A percentile compares a stretch with the other conserved stretches of the same genome.
These are phyloP conservation scores for Brachyopa scutellaris DNA, from an alignment of 2,888 invertebrate species.

Conservation along the genomic window DNA sequence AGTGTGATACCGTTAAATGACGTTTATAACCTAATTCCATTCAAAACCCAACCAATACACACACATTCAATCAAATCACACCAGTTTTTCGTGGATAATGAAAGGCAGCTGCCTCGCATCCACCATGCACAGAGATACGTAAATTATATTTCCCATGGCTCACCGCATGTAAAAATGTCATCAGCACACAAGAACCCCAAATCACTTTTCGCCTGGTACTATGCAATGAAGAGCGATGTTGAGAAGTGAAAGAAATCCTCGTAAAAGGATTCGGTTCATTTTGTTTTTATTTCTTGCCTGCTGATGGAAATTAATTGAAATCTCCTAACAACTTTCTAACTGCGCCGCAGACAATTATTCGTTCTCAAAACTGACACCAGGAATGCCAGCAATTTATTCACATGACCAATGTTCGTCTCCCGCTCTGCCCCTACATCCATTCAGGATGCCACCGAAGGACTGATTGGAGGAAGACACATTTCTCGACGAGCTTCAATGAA, in stretches of 20 bases:
- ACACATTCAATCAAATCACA: conserved; percentile 26
- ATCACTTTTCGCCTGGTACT: neutral
- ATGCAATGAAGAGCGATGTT: neutral
- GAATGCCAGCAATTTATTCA: conserved; percentile 39
- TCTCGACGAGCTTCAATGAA: conserved; percentile 50
- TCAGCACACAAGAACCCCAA: conserved; percentile 12
- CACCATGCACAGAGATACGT: neutral
- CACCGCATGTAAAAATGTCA: conserved; percentile 14
- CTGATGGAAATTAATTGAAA: conserved; percentile 49
- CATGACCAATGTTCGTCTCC: conserved; percentile 3
- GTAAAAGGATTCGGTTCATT: neutral
- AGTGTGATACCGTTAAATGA: conserved; percentile 36
- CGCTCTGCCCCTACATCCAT: neutral
- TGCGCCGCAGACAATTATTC: conserved; percentile 59
- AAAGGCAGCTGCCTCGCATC: neutral
- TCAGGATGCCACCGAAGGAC: conserved; percentile 36
- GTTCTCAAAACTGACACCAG: conserved; percentile 48
- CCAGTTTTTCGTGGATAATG: neutral
- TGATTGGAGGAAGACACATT: conserved; percentile 56
- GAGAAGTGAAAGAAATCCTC: neutral
- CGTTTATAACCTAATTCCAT: conserved; percentile 36
- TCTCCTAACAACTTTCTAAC: conserved; percentile 35
- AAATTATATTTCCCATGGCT: no score
- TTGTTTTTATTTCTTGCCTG: neutral
- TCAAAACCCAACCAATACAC: neutral